These are phyloP conservation scores for Procambarus clarkii DNA, from an alignment of 1,140 invertebrate species.

Conservation along the genomic window DNA sequence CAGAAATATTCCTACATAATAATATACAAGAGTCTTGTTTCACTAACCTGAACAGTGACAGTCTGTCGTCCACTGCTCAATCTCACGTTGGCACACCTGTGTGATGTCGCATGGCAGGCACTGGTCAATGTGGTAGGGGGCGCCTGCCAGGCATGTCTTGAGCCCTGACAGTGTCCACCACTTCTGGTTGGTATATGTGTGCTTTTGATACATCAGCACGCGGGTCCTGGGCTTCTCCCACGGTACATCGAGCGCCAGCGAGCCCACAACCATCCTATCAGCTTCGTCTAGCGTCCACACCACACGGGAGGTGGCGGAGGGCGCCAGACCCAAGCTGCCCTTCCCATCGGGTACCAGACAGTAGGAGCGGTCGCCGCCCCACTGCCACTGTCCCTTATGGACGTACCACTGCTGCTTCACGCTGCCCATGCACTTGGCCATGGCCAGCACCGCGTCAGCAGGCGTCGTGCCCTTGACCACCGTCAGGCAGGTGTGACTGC, in stretches of 20 bases:
- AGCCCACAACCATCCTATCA: background rate
- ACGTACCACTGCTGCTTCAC: slow-evolving; percentile 38
- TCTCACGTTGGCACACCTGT: background rate
- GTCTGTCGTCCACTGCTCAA: background rate
- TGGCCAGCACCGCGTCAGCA: slow-evolving; percentile 13
- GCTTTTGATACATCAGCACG: slow-evolving; percentile 16
- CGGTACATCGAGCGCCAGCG: slow-evolving; percentile 37
- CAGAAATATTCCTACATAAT: no score
- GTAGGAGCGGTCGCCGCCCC: slow-evolving; percentile 18
- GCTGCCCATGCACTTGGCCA: slow-evolving; percentile 17
- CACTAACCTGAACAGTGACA: background rate
- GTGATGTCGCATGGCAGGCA: background rate
- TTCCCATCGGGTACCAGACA: slow-evolving; percentile 15
- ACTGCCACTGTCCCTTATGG: slow-evolving; percentile 14
- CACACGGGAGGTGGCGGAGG: no score
- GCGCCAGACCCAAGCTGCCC: background rate
- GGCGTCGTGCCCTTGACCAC: slow-evolving; percentile 12
- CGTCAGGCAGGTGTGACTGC: slow-evolving; percentile 39
- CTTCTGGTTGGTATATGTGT: slow-evolving; percentile 24
- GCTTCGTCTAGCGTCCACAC: background rate
- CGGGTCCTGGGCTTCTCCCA: slow-evolving; percentile 21
- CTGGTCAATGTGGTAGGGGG: background rate
- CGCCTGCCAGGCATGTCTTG: background rate
- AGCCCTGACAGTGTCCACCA: slow-evolving; percentile 35
- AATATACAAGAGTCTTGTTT: background rate